These are phyloP conservation scores for Parnassius mnemosyne DNA, from an alignment of 2,888 invertebrate genomes.

Conservation along the genomic window DNA sequence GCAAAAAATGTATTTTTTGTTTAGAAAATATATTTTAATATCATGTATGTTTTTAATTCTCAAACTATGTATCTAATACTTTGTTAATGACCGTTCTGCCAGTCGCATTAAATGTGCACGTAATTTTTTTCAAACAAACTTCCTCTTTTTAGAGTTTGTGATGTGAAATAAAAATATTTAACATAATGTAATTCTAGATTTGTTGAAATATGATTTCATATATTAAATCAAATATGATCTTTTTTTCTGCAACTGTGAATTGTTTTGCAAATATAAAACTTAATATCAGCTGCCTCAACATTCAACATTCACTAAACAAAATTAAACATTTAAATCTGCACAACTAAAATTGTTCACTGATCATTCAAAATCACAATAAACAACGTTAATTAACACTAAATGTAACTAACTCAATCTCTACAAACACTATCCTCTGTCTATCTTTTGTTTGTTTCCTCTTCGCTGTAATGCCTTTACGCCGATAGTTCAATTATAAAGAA, in stretches of 20 bases:
- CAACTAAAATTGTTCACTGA: slow-evolving; percentile 4
- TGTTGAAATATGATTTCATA: no score
- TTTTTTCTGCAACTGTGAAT: no score
- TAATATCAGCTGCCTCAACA: slow-evolving; percentile 5
- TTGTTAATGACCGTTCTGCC: slow-evolving; percentile 9
- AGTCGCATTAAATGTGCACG: neutral
- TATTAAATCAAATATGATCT: no score
- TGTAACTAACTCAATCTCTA: slow-evolving; percentile 29
- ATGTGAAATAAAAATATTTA: no score
- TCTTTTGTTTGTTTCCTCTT: neutral
- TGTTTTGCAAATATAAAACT: no score
- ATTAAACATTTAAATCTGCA: slow-evolving; percentile 3
- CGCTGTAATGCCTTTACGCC: slow-evolving; percentile 11
- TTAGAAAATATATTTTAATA: neutral
- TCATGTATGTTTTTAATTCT: neutral
- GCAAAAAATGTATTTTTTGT: neutral
- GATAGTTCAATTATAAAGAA: neutral
- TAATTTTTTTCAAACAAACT: no score
- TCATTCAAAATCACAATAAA: slow-evolving; percentile 5
- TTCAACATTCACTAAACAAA: slow-evolving; percentile 6
- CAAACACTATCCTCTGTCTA: slow-evolving; percentile 2
- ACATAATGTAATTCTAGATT: no score
- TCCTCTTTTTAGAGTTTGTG: no score
- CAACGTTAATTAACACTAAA: slow-evolving; percentile 16
- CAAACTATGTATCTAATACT: slow-evolving; percentile 8